Percentiles rank a stretch among this genome's conserved stretches.
Conservation (phyloP, 1,140 invertebrate species). For the Elymnias hypermnestra region DNA sequence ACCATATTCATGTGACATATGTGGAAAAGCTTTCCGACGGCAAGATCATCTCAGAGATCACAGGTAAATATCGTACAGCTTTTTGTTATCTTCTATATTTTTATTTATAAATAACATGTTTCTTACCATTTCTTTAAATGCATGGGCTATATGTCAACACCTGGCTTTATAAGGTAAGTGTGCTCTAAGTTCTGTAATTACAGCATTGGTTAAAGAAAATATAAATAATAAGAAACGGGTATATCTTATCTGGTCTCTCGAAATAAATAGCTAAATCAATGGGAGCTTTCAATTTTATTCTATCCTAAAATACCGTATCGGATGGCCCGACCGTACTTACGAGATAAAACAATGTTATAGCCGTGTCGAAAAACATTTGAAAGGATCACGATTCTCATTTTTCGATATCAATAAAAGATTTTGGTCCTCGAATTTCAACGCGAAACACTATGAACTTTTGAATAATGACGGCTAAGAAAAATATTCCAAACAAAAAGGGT, state of each 20-base stretch:
- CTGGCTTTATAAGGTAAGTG: too few species aligned
- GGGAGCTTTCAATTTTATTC: conserved; percentile 37
- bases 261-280: conserved; percentile 31
- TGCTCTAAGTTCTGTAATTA: neutral
- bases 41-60: conserved; percentile 98
- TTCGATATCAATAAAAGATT: conserved; percentile 69
- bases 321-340: conserved; percentile 32
- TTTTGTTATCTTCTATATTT: too few species aligned
- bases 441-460: conserved; percentile 69
- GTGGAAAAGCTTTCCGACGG: conserved; percentile 96
- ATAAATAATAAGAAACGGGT: conserved; percentile 8
- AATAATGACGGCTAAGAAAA: conserved; percentile 66
- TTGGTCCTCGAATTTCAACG: conserved; percentile 49
- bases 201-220: conserved; percentile 1
- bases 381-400: conserved; percentile 58
- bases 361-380: conserved; percentile 43
- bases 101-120: too few species aligned
- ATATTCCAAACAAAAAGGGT: conserved; percentile 69
- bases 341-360: conserved; percentile 40
- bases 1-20: conserved; percentile 98
- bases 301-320: conserved; percentile 30
- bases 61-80: conserved; percentile 82
- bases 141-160: too few species aligned
- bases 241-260: conserved; percentile 19
- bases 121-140: too few species aligned